These are phyloP conservation scores for Cathartes aura DNA, from an alignment of 2,113 vertebrate species.

Conservation along the genomic window DNA sequence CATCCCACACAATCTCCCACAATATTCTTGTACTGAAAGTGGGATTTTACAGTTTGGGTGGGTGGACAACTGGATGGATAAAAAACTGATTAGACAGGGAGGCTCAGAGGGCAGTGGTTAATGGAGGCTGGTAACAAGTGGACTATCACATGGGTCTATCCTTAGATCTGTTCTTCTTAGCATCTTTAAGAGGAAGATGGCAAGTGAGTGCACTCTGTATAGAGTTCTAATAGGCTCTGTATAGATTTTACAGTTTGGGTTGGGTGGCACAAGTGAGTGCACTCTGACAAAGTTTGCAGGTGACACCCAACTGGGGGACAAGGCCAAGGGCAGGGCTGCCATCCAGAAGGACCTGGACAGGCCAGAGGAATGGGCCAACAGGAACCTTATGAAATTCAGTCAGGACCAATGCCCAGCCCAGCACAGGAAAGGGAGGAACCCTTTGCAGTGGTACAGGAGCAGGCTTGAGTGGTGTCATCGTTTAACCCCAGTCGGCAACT, in stretches of 20 bases:
- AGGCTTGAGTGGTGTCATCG: too few species aligned
- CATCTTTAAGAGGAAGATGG: background rate
- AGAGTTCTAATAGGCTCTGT: background rate
- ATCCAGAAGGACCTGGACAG: background rate
- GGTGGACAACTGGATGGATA: background rate
- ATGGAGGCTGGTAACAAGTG: background rate
- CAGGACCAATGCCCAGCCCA: background rate
- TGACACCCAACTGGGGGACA: background rate
- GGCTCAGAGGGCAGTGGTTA: background rate
- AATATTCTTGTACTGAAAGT: background rate
- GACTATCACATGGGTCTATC: background rate
- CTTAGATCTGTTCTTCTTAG: background rate
- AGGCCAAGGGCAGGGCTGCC: background rate
- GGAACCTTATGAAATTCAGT: background rate
- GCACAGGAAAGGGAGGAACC: background rate
- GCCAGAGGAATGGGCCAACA: background rate
- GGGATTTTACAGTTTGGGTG: background rate
- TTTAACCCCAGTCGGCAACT: too few species aligned
- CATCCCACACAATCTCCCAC: background rate
- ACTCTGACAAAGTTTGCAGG: background rate
- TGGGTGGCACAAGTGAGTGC: background rate
- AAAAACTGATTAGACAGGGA: background rate
- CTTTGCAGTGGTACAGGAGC: background rate
- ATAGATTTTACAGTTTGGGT: background rate
- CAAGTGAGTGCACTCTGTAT: background rate